These are phyloP conservation scores for Cephus cinctus DNA, from an alignment of 1,140 invertebrate genomes.

Conservation along the genomic window DNA sequence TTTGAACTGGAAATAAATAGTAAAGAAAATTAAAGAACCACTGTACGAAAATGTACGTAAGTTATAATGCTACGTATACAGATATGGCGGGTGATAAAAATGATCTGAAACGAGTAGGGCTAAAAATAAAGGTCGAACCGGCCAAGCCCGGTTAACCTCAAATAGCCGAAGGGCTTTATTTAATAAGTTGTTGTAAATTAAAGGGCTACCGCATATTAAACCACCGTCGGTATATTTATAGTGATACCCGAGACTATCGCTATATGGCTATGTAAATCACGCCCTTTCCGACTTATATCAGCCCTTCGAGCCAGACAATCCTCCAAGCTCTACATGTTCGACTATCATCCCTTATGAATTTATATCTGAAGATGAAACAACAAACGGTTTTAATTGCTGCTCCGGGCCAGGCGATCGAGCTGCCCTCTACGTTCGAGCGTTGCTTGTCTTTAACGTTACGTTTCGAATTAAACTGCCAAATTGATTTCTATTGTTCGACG, in stretches of 20 bases:
- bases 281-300: background rate
- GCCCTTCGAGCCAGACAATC: constrained; percentile 2
- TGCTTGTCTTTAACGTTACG: too few species aligned
- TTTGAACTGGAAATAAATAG: background rate
- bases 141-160: too few species aligned
- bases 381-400: constrained; percentile 41
- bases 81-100: too few species aligned
- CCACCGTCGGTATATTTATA: constrained; percentile 41
- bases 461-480: too few species aligned
- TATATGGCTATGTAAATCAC: constrained; percentile 14
- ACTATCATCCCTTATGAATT: constrained; percentile 26
- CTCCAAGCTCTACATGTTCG: background rate
- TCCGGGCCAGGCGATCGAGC: constrained; percentile 22
- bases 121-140: too few species aligned
- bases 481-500: too few species aligned
- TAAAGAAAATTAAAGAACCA: background rate
- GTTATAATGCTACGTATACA: too few species aligned
- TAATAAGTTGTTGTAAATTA: constrained; percentile 49
- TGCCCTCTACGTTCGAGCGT: too few species aligned
- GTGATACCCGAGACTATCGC: constrained; percentile 23
- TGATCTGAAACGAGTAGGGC: too few species aligned
- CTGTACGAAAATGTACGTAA: too few species aligned
- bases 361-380: constrained; percentile 33
- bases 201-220: constrained; percentile 44
- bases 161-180: constrained; percentile 38